Percentiles rank a stretch among this genome's conserved stretches.
Conservation (phyloP, 2,888 invertebrate species). For the Watsonalla binaria region DNA sequence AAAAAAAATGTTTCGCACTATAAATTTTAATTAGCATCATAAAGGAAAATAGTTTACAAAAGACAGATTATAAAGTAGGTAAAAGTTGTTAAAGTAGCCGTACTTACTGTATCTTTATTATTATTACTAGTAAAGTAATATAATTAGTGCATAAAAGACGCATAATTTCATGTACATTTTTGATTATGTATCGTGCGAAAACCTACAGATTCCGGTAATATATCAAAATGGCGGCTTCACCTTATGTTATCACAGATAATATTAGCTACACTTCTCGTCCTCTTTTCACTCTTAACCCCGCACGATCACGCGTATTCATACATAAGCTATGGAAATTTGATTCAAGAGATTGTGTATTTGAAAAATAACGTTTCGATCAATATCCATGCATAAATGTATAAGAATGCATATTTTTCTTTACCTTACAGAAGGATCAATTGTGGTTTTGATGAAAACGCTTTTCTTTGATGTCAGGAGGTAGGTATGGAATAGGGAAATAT, state of each 20-base stretch:
- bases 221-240: too few species aligned
- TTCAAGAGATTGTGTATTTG: slow-evolving; percentile 24
- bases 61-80: too few species aligned
- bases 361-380: slow-evolving; percentile 23
- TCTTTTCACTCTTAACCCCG: neutral
- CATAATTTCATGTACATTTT: too few species aligned
- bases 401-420: neutral
- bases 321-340: slow-evolving; percentile 30
- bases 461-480: neutral
- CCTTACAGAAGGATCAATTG: neutral
- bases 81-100: too few species aligned
- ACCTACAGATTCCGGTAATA: too few species aligned
- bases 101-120: too few species aligned
- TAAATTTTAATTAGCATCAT: too few species aligned
- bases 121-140: too few species aligned
- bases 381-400: neutral
- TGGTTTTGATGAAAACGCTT: neutral
- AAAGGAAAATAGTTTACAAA: too few species aligned
- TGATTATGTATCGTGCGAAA: too few species aligned
- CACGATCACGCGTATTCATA: slow-evolving; percentile 9
- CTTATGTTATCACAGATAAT: slow-evolving; percentile 6
- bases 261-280: slow-evolving; percentile 8
- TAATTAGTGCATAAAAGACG: too few species aligned
- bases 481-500: neutral
- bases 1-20: too few species aligned